Conservation (phyloP, 2,888 invertebrate genomes). For the Mythimna loreyi region DNA sequence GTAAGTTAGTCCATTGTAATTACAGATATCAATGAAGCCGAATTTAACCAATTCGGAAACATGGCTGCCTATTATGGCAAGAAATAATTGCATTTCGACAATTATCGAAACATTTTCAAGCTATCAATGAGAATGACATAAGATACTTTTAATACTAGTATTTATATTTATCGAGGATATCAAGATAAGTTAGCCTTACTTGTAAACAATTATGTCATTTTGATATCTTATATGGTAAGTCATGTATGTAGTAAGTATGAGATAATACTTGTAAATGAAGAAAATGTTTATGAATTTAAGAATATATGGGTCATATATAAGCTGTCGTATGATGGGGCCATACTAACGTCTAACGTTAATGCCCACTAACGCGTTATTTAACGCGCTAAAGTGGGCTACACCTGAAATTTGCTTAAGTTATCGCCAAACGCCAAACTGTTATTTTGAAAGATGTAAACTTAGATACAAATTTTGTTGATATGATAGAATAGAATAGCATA, state of each 20-base stretch:
- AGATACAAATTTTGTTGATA: too few relatives aligned
- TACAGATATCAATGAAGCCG: slow-evolving; percentile 29
- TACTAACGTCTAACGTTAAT: too few relatives aligned
- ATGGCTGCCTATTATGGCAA: slow-evolving; percentile 18
- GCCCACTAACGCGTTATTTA: too few relatives aligned
- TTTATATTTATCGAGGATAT: slow-evolving; percentile 54
- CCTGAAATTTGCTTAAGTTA: too few relatives aligned
- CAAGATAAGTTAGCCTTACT: slow-evolving; percentile 34
- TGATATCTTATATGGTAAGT: slow-evolving; percentile 30
- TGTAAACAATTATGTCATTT: slow-evolving; percentile 42
- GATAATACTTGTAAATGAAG: not conserved
- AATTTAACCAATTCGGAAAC: slow-evolving; percentile 9
- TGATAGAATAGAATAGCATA: too few relatives aligned
- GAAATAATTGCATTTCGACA: slow-evolving; percentile 37
- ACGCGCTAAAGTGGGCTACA: too few relatives aligned
- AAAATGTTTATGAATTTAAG: not conserved
- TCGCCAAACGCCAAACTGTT: too few relatives aligned
- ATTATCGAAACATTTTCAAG: slow-evolving; percentile 32
- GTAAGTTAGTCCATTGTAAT: slow-evolving; percentile 7
- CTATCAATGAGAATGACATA: slow-evolving; percentile 39
- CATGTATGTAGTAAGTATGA: not conserved
- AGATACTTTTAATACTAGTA: slow-evolving; percentile 21
- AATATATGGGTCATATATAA: too few relatives aligned
- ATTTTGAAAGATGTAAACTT: too few relatives aligned
- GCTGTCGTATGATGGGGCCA: not conserved